These are phyloP conservation scores for Troides helena DNA, from an alignment of 2,888 invertebrate species.

Conservation along the genomic window DNA sequence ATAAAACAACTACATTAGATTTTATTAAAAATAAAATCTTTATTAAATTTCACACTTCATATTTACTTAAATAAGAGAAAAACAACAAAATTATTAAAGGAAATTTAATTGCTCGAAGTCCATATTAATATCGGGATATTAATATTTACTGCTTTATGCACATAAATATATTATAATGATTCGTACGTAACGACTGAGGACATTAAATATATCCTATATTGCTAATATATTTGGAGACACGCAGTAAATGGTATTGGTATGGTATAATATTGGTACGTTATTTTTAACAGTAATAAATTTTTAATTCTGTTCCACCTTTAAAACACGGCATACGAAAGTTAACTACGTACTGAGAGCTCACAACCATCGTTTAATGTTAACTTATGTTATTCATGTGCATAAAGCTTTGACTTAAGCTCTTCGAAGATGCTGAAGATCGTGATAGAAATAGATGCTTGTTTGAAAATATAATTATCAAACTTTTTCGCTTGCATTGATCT, in stretches of 20 bases:
- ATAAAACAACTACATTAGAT: slow-evolving; percentile 30
- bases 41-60: slow-evolving; percentile 75
- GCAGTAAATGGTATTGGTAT: background rate
- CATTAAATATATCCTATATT: background rate
- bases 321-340: too few species aligned
- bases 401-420: background rate
- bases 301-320: too few species aligned
- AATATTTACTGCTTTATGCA: slow-evolving; percentile 9
- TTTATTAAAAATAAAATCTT: slow-evolving; percentile 71
- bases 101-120: slow-evolving; percentile 58
- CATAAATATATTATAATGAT: slow-evolving; percentile 1
- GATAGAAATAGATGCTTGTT: too few species aligned
- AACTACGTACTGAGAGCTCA: too few species aligned
- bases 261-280: too few species aligned
- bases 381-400: background rate
- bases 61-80: slow-evolving; percentile 56
- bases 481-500: background rate
- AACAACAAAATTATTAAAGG: slow-evolving; percentile 53
- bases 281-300: too few species aligned
- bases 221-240: background rate
- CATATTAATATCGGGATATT: slow-evolving; percentile 33
- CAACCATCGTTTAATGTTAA: background rate
- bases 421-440: background rate
- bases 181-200: background rate
- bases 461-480: too few species aligned